Base-by-base conservation (phyloP, 2,888 invertebrate genomes). In the Eledona agricola region DNA sequence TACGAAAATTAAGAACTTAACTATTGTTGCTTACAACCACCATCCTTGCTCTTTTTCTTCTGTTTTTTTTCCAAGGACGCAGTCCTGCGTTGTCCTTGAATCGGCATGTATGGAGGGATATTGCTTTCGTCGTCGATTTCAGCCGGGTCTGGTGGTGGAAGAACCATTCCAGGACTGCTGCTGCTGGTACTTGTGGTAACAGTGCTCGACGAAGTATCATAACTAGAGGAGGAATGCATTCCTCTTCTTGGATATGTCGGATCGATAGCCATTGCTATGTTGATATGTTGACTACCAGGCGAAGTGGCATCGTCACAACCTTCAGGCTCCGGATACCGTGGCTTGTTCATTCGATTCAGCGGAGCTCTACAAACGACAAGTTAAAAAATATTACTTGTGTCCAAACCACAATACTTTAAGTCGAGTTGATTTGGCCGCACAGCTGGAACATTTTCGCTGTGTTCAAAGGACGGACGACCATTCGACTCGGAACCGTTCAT, bases 31-130 rank as follows among this genome's bases (percentile, higher is more conserved):
- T 74, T 74, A 58, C 75, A 75, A 2, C 73, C 72, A 9, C 72
- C 71, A 52, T 74, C 75, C 51, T 72, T 73, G 16, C 55, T 63
- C 45, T 72, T 73, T 52, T 69, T 70, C 56, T 75, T 75, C 58
- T 80, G 80, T 58, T 82, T 81, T 67, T 86, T 85, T 64, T 84
- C 83, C 52, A 81, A 78, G 54, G 84, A 82, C n/a, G 84, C 78
- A 1, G 80, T 81, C 62, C 88, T 78, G 53, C 88, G 78, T 65
- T 88, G 88, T 32, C 88, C 88, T 73, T 87, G 88, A 66, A 89
- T 87, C 32, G 88, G 88, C 88, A 89, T 88, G 68, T 89, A 88
- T 45, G 88, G 87, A 3, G 87, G 86, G 25, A 80, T 81, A 26
- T 81, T 79, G 59, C 78, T 79, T 28, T 80, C 78, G 62, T 84